A percentile compares a stretch with the other conserved stretches of the same genome.
Conservation (phyloP, 2,113 vertebrate species). For the Hyaena hyaena region DNA sequence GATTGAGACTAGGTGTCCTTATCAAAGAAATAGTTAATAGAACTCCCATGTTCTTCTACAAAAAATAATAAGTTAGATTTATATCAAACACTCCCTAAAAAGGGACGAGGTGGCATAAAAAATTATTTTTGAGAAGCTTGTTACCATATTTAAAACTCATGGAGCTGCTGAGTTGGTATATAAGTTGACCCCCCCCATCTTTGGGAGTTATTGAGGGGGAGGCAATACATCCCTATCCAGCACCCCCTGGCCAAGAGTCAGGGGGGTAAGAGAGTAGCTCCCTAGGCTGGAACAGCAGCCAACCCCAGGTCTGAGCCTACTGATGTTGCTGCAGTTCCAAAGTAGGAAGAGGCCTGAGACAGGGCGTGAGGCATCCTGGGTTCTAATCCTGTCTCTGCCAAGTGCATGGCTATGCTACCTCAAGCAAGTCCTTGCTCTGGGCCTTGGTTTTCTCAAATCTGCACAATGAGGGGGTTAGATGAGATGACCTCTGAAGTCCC, state of each 20-base stretch:
- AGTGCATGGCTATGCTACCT: background rate
- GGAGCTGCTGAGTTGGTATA: background rate
- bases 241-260: background rate
- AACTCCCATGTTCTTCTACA: background rate
- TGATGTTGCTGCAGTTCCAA: background rate
- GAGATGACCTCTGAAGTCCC: background rate
- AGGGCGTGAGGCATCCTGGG: background rate
- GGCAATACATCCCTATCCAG: background rate
- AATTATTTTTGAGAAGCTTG: background rate
- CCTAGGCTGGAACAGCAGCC: background rate
- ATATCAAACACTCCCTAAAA: background rate
- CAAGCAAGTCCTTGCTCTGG: background rate
- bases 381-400: background rate
- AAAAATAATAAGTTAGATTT: background rate
- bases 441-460: constrained; percentile 5
- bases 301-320: background rate
- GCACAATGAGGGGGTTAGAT: background rate
- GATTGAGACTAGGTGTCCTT: background rate
- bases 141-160: background rate
- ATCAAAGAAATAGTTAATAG: background rate
- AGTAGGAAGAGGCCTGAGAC: background rate
- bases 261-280: background rate
- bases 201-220: background rate
- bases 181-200: background rate
- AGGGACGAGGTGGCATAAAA: background rate